phyloP scores from a whole-genome alignment of 2,797 vertebrate genomes.

The Mallotus villosus region DNA sequence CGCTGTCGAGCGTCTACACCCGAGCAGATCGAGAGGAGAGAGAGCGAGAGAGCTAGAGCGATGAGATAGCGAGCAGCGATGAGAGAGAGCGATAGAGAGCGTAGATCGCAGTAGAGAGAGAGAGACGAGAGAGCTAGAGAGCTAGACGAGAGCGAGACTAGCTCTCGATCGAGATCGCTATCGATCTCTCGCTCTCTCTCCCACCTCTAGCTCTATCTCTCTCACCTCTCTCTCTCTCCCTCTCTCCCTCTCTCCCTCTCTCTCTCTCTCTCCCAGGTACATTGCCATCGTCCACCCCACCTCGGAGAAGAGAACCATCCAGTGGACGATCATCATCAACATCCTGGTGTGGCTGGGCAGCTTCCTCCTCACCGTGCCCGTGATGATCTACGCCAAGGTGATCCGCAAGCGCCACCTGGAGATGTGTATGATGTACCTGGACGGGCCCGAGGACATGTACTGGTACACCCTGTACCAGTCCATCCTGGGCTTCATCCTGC shows the following conservation, averaged over 20 bases:
- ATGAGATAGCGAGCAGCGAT: too few relatives aligned
- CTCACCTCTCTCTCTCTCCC: not conserved
- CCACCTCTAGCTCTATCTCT: not conserved
- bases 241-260: not conserved
- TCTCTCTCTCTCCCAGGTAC: conserved; percentile 63
- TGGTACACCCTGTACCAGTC: conserved; percentile 86
- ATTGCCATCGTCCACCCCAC: conserved; percentile 80
- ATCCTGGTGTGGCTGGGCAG: conserved; percentile 80
- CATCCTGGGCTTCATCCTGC: conserved; percentile 78
- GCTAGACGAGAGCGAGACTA: too few relatives aligned
- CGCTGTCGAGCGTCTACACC: too few relatives aligned
- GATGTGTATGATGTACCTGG: conserved; percentile 77
- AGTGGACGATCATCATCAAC: conserved; percentile 80
- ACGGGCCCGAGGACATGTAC: conserved; percentile 79
- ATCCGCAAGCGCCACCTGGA: conserved; percentile 59
- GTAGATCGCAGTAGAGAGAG: too few relatives aligned
- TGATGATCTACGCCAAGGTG: conserved; percentile 80
- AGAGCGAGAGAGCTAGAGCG: too few relatives aligned
- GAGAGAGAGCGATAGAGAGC: too few relatives aligned
- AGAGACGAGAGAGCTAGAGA: too few relatives aligned
- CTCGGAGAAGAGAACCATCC: conserved; percentile 78
- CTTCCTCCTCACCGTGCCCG: conserved; percentile 77
- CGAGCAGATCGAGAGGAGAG: too few relatives aligned
- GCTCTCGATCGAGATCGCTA: too few relatives aligned
- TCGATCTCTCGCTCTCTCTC: too few relatives aligned